phyloP scores from a whole-genome alignment of 2,113 vertebrate genomes.

The Ivindomyrus marchei region DNA sequence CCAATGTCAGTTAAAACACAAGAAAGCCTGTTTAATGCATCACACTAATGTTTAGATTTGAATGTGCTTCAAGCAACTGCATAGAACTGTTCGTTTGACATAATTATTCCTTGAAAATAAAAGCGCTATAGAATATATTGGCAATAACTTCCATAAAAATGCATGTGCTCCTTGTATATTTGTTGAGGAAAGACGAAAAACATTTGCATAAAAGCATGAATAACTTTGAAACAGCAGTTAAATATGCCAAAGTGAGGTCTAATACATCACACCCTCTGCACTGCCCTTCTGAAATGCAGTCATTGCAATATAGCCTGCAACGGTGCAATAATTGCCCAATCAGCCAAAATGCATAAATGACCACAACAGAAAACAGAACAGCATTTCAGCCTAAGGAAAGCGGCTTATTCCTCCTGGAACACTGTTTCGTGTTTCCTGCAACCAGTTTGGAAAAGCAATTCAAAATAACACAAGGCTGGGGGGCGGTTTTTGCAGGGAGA shows the following conservation, averaged over 20 bases:
- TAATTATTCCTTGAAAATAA: not conserved
- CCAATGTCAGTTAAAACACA: not conserved
- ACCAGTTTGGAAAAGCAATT: not conserved
- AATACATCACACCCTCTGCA: not conserved
- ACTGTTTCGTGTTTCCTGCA: not conserved
- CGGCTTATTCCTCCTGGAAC: not conserved
- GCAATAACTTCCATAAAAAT: not conserved
- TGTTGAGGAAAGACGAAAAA: not conserved
- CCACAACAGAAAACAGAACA: not conserved
- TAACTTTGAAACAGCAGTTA: not conserved
- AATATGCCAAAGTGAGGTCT: not conserved
- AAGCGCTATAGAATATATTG: not conserved
- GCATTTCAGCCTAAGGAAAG: not conserved
- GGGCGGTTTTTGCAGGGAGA: not conserved
- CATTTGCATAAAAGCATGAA: not conserved
- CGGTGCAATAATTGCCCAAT: not conserved
- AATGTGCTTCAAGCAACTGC: not conserved
- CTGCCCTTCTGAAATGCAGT: not conserved
- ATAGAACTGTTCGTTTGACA: not conserved
- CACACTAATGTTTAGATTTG: not conserved
- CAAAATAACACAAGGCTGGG: not conserved
- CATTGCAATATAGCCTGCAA: not conserved
- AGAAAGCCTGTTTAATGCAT: not conserved
- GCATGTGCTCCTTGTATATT: not conserved
- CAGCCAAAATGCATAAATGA: slow-evolving; percentile 12